These are phyloP conservation scores for Lagopus leucura DNA, from an alignment of 2,113 vertebrate genomes.

Conservation along the genomic window DNA sequence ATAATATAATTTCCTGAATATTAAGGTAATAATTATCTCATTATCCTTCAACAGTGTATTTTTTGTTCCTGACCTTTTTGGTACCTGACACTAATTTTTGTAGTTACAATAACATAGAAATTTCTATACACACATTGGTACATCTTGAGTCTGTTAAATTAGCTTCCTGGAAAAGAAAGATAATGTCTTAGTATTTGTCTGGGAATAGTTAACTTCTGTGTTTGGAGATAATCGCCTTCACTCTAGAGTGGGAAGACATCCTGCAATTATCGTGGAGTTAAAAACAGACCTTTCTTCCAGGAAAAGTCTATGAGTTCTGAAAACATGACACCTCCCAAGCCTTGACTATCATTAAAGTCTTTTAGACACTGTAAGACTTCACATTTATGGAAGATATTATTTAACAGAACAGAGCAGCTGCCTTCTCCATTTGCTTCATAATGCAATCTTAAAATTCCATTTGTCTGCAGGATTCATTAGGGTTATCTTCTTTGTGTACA, in stretches of 20 bases:
- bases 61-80: constrained; percentile 23
- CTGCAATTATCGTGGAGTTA: constrained; percentile 7
- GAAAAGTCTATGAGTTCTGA: background rate
- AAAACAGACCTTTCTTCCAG: constrained; percentile 6
- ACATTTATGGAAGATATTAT: background rate
- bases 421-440: background rate
- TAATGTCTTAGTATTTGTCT: constrained; percentile 47
- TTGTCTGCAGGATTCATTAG: constrained; percentile 18
- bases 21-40: constrained; percentile 52
- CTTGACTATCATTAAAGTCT: background rate
- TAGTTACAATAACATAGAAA: constrained; percentile 26
- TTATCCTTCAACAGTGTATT: constrained; percentile 28
- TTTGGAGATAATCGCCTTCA: constrained; percentile 54
- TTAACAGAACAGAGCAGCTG: background rate
- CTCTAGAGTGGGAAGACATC: constrained; percentile 16
- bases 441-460: background rate
- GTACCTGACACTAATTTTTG: constrained; percentile 49
- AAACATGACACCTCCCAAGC: background rate
- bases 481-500: background rate
- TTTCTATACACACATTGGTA: constrained; percentile 23
- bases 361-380: background rate
- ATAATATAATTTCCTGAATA: background rate
- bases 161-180: constrained; percentile 45
- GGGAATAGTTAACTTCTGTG: constrained; percentile 6
- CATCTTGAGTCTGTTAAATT: constrained; percentile 46